These are phyloP conservation scores for Aphelenchoides fujianensis DNA, from an alignment of 1,140 invertebrate species.

Conservation along the genomic window DNA sequence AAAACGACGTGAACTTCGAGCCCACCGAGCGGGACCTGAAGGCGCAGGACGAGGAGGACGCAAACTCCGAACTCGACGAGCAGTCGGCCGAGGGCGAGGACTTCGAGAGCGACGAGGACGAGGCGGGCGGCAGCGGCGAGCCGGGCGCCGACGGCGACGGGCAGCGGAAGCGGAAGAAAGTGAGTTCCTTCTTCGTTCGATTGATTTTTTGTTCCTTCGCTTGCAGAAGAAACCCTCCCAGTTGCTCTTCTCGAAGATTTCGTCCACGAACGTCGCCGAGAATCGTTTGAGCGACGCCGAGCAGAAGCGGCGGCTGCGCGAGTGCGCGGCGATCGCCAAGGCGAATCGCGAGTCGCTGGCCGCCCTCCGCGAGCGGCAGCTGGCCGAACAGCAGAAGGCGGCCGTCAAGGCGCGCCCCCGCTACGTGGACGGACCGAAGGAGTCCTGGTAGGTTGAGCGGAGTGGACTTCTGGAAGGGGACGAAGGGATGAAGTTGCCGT, in stretches of 20 bases:
- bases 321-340: constrained; percentile 10
- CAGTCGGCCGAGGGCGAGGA: constrained; percentile 30
- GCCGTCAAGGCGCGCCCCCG: background rate
- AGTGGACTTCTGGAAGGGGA: no score
- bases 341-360: constrained; percentile 17
- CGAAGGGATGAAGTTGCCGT: no score
- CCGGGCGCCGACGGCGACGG: constrained; percentile 33
- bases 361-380: constrained; percentile 13
- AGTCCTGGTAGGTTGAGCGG: no score
- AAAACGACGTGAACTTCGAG: constrained; percentile 45
- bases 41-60: constrained; percentile 46
- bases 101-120: constrained; percentile 53
- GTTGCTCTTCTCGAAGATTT: constrained; percentile 9
- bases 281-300: background rate
- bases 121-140: constrained; percentile 13
- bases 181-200: background rate
- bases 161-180: constrained; percentile 29
- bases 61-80: constrained; percentile 30
- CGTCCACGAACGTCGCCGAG: background rate
- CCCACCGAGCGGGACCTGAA: constrained; percentile 32
- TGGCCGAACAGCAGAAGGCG: constrained; percentile 25
- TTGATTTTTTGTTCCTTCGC: background rate
- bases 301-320: background rate
- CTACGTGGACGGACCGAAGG: constrained; percentile 9
- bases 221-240: constrained; percentile 4